Base-by-base conservation (phyloP, 2,113 vertebrate genomes). In the Pao palembangensis region DNA sequence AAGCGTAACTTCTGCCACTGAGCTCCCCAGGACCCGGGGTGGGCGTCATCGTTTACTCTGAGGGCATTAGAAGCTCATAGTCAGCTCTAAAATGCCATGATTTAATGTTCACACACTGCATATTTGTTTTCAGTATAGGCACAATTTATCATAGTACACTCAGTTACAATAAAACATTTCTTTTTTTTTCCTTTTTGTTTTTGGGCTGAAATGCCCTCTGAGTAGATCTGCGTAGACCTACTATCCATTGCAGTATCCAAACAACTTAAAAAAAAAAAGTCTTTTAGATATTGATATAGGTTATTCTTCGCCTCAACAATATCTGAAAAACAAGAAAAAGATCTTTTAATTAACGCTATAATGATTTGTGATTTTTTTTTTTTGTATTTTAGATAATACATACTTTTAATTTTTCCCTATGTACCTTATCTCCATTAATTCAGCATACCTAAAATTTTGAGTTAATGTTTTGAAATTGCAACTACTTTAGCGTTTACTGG, bases 1-100 rank as follows among this genome's bases (percentile, higher is more conserved):
- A 94, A 94, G 89, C 96, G 94, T 77, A 95, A 92, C 89, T 76
- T 92, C 91, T 94, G 93, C 91, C 94, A 98, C 90, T 99, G 90
- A 96, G 73, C 59, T 67, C 51, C 31, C 25, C 51, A 51, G 20
- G n/a, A 51, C 25, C 43, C 21, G 54, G 61, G 83, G 71, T 12
- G 34, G 34, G 34, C 25, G 67, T 62, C 56, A 56, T 56, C 18
- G 68, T 81, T 88, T 85, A 88, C 80, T 83, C 61, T 61, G 79
- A 84, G 76, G 87, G 87, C 87, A 87, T 90, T 89, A 78, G 50
- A 58, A 47, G 56, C 51, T 55, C 67, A 44, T 21, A 51, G 64
- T 67, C 75, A 70, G 55, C 46, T 67, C 62, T 44, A 66, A 65
- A 16, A 64, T 20, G 73, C 68, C 44, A 49, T 16, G 2, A 48